Base-by-base conservation (phyloP, 1,140 invertebrate genomes). In the Teleogryllus occipitalis region DNA sequence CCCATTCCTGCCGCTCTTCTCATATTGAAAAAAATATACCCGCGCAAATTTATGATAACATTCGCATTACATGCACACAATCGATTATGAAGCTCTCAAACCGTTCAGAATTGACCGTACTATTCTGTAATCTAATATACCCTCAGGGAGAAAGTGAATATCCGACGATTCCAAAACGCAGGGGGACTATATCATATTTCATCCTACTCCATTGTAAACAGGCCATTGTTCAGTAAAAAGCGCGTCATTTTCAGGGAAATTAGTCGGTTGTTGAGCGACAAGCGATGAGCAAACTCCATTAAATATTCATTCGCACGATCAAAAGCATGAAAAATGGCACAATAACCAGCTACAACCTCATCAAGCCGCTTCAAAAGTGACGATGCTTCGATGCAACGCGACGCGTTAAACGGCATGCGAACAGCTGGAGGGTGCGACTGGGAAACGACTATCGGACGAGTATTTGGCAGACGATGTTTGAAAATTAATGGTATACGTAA, bases 291-390 rank as follows among this genome's bases (percentile, higher is more conserved):
- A 65, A 65, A 65, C 54, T 65, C 54, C 54, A 65, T 65, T 18
- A 65, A 65, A 65, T 65, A 65, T 65, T 65, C 54, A 65, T 65
- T 65, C 54, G 18, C 54, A 65, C 54, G 54, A 65, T 65, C 54
- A 65, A 65, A 65, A 65, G 10, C 54, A 65, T 18, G 54, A 65
- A 65, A 18, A 65, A 65, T 65, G 54, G 18, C 54, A 65, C 54
- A 14, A 65, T 65, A 65, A 65, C 54, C 10, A 18, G 54, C 10
- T 18, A 65, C 54, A 65, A 10, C 54, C 54, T 65, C 54, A 65
- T 65, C 54, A 65, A 2, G 10, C 18, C 54, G 54, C 54, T 65
- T 65, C 54, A 65, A 65, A 65, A 65, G 54, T 14, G 54, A 18
- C 54, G 54, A 65, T 2, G 54, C 27, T 39, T 39, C 27, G 27